Evolutionary conservation across 2,113 vertebrate genomes (phyloP).

Genomic region (Myotis davidii): DNA sequence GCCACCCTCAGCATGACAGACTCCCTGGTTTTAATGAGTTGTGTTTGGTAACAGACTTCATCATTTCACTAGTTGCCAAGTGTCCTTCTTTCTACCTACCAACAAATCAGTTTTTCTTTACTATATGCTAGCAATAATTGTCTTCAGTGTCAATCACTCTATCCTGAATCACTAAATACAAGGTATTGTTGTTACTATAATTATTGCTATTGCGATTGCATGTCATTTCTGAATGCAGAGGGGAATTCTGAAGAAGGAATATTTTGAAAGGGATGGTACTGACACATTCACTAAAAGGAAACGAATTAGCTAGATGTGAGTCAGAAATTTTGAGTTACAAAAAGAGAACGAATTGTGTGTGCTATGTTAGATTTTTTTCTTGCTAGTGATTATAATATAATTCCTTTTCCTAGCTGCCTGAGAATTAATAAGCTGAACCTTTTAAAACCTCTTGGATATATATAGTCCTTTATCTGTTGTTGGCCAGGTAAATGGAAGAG

Average conservation of each 20-base stretch:
- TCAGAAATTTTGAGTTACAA: conserved; percentile 69
- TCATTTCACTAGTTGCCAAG: conserved; percentile 67
- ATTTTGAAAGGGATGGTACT: conserved; percentile 74
- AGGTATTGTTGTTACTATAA: conserved; percentile 75
- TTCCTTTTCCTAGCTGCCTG: conserved; percentile 39
- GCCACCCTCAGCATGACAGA: background rate
- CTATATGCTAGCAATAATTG: conserved; percentile 61
- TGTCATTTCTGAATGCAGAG: conserved; percentile 73
- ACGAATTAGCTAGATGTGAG: conserved; percentile 71
- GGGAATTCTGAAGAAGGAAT: conserved; percentile 70
- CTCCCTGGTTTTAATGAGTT: conserved; percentile 39
- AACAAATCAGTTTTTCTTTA: conserved; percentile 78
- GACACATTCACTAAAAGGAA: conserved; percentile 73
- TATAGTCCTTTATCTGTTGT: background rate
- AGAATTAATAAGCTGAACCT: conserved; percentile 28
- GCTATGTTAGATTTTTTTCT: conserved; percentile 57
- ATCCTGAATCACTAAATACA: conserved; percentile 69
- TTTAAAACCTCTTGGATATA: background rate
- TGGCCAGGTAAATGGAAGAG: background rate
- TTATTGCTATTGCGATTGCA: conserved; percentile 74
- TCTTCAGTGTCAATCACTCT: conserved; percentile 72
- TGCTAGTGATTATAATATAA: conserved; percentile 68
- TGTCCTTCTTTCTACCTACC: conserved; percentile 54
- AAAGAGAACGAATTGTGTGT: conserved; percentile 68
- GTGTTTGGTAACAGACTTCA: conserved; percentile 65